A percentile compares a stretch with the other conserved stretches of the same genome.
phyloP scores from a whole-genome alignment of 2,797 vertebrate genomes.

The Adrianichthys oophorus region DNA sequence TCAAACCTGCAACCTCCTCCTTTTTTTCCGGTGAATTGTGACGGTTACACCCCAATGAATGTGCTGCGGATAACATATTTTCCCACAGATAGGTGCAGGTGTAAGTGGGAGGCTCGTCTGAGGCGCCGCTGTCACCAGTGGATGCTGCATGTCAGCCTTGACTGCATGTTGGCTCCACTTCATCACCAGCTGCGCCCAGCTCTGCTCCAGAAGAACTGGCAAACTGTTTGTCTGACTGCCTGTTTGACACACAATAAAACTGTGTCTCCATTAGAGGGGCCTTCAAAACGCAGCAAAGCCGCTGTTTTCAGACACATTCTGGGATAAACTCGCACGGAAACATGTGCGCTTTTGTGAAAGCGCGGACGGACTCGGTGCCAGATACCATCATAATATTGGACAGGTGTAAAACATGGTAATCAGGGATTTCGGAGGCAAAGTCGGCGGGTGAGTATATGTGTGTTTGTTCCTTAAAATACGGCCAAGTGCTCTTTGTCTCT shows the following conservation, averaged over 20 bases:
- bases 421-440: slow-evolving; percentile 64
- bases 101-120: slow-evolving; percentile 13
- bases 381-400: slow-evolving; percentile 74
- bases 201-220: slow-evolving; percentile 72
- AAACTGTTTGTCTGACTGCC: slow-evolving; percentile 58
- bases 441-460: slow-evolving; percentile 9
- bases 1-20: too few relatives aligned
- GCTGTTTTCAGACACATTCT: slow-evolving; percentile 10
- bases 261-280: slow-evolving; percentile 63
- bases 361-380: slow-evolving; percentile 59
- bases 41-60: too few relatives aligned
- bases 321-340: slow-evolving; percentile 28
- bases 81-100: slow-evolving; percentile 2
- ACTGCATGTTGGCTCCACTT: slow-evolving; percentile 75
- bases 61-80: too few relatives aligned
- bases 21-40: too few relatives aligned
- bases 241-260: slow-evolving; percentile 69
- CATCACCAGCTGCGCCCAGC: slow-evolving; percentile 75
- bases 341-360: slow-evolving; percentile 30
- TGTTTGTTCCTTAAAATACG: slow-evolving; percentile 5
- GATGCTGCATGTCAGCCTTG: slow-evolving; percentile 78
- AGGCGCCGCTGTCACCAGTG: slow-evolving; percentile 67
- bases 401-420: slow-evolving; percentile 75
- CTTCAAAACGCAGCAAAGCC: slow-evolving; percentile 15
- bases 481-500: slow-evolving; percentile 25